These are phyloP conservation scores for Semicossyphus pulcher DNA, from an alignment of 2,113 vertebrate genomes.

Conservation along the genomic window DNA sequence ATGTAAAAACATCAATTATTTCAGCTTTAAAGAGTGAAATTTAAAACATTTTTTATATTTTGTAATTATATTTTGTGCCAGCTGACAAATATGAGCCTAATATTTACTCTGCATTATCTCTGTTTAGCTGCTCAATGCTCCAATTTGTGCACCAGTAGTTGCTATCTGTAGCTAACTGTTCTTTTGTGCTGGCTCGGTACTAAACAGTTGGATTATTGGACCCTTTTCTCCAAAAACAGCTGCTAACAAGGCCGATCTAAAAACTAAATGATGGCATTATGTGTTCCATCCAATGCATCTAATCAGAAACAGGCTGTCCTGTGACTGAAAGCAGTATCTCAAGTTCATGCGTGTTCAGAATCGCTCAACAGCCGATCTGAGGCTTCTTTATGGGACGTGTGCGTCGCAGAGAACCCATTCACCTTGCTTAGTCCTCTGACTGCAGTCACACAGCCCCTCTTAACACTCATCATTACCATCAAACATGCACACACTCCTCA, in stretches of 20 bases:
- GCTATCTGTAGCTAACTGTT: not conserved
- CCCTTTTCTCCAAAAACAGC: not conserved
- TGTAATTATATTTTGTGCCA: not conserved
- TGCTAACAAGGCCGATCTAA: not conserved
- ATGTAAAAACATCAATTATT: too few relatives aligned
- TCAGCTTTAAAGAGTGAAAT: not conserved
- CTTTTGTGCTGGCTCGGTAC: too few relatives aligned
- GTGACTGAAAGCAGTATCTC: not conserved
- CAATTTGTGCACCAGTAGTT: not conserved
- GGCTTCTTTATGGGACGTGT: not conserved
- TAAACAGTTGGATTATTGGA: not conserved
- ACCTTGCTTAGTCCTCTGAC: slow-evolving; percentile 52
- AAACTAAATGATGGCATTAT: not conserved
- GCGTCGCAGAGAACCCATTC: slow-evolving; percentile 19
- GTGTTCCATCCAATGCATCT: not conserved
- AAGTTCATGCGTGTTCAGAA: not conserved
- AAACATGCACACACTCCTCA: slow-evolving; percentile 1
- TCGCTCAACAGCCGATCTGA: not conserved
- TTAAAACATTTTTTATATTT: not conserved
- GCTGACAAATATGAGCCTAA: not conserved
- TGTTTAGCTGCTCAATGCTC: not conserved
- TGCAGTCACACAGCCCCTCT: not conserved
- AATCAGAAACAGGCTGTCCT: not conserved
- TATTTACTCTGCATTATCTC: not conserved
- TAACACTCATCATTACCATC: slow-evolving; percentile 4